Evolutionary conservation across 1,140 invertebrate species (phyloP).

Genomic region (Ladona fulva): DNA sequence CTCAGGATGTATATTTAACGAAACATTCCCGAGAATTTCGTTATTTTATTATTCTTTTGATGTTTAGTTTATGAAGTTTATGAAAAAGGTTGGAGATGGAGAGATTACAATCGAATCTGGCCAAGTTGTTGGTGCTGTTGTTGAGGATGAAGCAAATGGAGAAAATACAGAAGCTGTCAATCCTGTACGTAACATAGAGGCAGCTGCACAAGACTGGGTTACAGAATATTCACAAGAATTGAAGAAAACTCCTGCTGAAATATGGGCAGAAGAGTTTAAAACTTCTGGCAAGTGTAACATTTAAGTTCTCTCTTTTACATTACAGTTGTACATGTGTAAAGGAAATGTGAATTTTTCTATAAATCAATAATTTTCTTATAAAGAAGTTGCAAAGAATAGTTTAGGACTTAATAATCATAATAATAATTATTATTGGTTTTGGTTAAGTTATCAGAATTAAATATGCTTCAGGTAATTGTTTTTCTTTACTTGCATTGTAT

Average conservation of each 20-base stretch:
- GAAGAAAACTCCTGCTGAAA: constrained; percentile 24
- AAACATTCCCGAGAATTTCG: no score
- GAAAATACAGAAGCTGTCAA: constrained; percentile 19
- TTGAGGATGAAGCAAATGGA: constrained; percentile 30
- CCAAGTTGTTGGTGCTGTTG: constrained; percentile 24
- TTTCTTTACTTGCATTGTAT: no score
- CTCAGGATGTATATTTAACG: no score
- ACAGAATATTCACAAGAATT: constrained; percentile 17
- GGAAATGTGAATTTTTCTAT: no score
- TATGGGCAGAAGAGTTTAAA: constrained; percentile 48
- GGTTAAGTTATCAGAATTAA: no score
- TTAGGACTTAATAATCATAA: no score
- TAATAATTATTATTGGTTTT: no score
- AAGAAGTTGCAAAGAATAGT: no score
- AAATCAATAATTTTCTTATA: no score
- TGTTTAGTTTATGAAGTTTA: constrained; percentile 73
- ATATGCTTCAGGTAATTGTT: no score
- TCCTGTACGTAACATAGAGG: neutral
- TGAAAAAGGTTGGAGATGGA: constrained; percentile 64
- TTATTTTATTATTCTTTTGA: constrained; percentile 15
- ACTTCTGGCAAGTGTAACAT: constrained; percentile 15
- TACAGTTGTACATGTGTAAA: no score
- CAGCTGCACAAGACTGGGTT: constrained; percentile 15
- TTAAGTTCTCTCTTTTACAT: no score
- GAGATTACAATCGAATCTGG: constrained; percentile 42